Evolutionary conservation across 2,888 invertebrate species (phyloP), one percentile per base, ranked within the genome.

Genomic region (Copidosoma aretas): DNA sequence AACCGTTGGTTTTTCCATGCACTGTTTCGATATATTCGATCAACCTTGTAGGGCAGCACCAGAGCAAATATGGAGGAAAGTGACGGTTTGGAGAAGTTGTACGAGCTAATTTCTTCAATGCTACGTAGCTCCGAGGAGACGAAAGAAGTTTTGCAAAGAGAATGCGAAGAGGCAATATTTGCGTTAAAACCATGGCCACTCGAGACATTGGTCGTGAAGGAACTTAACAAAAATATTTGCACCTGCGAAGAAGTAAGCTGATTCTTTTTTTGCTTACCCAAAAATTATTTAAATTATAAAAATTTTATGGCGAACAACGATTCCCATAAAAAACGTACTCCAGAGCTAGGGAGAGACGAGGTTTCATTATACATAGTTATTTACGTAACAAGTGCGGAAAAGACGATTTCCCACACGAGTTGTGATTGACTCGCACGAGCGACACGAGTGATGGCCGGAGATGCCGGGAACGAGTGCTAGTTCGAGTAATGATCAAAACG

Each of bases 131-230:
- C 81, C 3, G 79, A 82, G 56, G 69, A 75, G 15, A 78, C 77
- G 1, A 82, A 77, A 67, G 67, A 63, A 54, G 66, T 75, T 39
- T 65, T 83, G 24, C 75, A 76, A 67, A 70, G 24, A 14, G 76
- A 83, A 65, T 81, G 82, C 60, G 77, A 80, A 14, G 80, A 82
- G 68, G 82, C 81, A 1, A 75, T 69, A 66, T 79, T 78, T 64
- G 79, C 76, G 62, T 72, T 83, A 32, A 77, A 77, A 59, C 79
- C 82, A 12, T 83, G 82, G 81, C 68, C 73, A 12, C 71, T 76
- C 22, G 77, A 79, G 73, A 76, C 73, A 10, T 46, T 74, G 3
- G 58, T 75, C 14, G 68, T 73, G n/a, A 76, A 72, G 60, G 71
- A 77, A 66, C 53, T 77, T n/a, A 73, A 76, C 57, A 73, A 73